A percentile compares a stretch with the other conserved stretches of the same genome.
These are phyloP conservation scores for Sinocyclocheilus anshuiensis DNA, from an alignment of 2,113 vertebrate genomes.

Conservation along the genomic window DNA sequence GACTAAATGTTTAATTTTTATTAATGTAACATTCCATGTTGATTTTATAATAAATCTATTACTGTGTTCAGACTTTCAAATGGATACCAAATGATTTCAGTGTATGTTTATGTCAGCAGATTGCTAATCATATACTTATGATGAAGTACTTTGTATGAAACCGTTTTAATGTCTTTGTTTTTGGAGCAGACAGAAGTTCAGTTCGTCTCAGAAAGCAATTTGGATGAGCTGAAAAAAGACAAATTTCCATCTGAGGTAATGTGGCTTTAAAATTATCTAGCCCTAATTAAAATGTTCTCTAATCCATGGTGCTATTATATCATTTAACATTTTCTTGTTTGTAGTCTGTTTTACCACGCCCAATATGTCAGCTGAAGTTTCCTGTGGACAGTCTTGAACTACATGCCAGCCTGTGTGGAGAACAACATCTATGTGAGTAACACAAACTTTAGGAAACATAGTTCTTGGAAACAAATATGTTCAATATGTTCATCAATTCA, in stretches of 20 bases:
- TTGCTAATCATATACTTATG: constrained; percentile 1
- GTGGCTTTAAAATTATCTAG: background rate
- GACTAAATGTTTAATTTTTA: background rate
- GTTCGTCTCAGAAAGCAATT: constrained; percentile 5
- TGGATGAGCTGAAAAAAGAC: constrained; percentile 7
- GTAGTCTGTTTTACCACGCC: constrained; percentile 16
- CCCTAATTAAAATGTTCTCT: too few relatives aligned
- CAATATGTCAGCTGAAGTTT: constrained; percentile 16
- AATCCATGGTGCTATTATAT: background rate
- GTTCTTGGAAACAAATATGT: background rate
- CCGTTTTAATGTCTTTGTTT: too few relatives aligned
- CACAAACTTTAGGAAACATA: background rate
- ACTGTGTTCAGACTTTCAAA: background rate
- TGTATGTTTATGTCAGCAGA: background rate
- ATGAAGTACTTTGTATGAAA: background rate
- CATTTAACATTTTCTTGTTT: background rate
- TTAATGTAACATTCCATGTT: background rate
- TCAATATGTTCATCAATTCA: too few relatives aligned
- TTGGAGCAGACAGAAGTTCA: constrained; percentile 5
- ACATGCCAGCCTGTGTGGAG: background rate
- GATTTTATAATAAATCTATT: background rate
- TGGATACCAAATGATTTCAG: background rate
- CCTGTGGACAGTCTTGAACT: background rate
- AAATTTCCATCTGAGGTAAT: background rate
- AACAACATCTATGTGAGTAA: background rate